Percentiles rank a stretch among this genome's conserved stretches.
Evolutionary conservation across 2,888 invertebrate genomes (phyloP).

Genomic region (Eilema caniola): DNA sequence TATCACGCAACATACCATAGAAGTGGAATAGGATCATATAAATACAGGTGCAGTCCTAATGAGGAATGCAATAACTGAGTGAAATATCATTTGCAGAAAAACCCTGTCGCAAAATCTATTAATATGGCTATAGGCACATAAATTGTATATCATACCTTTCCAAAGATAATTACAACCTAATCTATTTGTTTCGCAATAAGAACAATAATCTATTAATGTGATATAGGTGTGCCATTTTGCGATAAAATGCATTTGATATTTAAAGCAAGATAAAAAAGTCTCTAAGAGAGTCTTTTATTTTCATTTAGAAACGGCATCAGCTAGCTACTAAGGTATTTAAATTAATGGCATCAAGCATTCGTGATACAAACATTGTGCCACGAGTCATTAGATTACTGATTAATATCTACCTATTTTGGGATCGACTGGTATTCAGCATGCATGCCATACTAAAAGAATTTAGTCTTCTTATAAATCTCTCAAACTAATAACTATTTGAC

Average conservation of each 20-base stretch:
- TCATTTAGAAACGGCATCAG: neutral
- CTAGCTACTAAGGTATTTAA: neutral
- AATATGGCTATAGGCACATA: no score
- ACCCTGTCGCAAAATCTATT: no score
- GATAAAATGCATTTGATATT: neutral
- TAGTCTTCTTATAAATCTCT: neutral
- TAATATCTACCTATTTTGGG: constrained; percentile 70
- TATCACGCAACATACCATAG: neutral
- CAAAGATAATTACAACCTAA: no score
- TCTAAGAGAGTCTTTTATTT: neutral
- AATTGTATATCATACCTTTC: no score
- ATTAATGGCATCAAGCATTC: constrained; percentile 27
- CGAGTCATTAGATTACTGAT: constrained; percentile 70
- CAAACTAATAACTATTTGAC: neutral
- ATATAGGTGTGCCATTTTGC: no score
- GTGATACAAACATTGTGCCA: constrained; percentile 37
- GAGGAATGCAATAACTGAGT: neutral
- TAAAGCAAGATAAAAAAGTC: neutral
- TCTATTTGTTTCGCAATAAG: neutral
- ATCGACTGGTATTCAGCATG: constrained; percentile 78
- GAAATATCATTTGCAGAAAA: no score
- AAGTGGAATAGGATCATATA: neutral
- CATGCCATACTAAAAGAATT: constrained; percentile 30
- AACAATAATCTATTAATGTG: neutral
- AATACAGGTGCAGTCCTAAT: neutral